Evolutionary conservation across 2,113 vertebrate species (phyloP).

Genomic region (Delphinus delphis): DNA sequence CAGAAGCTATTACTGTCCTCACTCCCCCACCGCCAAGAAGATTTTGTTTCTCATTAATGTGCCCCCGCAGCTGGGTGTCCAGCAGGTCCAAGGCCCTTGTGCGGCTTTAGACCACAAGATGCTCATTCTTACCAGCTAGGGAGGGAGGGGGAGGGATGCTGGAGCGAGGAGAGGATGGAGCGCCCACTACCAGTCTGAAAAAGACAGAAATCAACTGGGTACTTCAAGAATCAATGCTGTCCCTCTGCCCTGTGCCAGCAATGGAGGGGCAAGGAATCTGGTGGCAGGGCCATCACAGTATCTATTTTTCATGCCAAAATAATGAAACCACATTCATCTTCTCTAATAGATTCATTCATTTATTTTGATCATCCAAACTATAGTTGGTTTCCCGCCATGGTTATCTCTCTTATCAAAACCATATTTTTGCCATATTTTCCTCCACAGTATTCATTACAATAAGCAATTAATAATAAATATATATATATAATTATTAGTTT

Average conservation of each 20-base stretch:
- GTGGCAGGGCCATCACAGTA: not conserved
- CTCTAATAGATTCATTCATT: not conserved
- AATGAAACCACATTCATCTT: not conserved
- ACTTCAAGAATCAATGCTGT: not conserved
- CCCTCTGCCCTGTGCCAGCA: not conserved
- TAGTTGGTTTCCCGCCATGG: not conserved
- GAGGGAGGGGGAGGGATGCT: not conserved
- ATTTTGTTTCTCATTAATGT: not conserved
- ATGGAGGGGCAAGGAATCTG: not conserved
- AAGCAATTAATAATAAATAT: not conserved
- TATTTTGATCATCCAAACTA: not conserved
- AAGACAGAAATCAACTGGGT: not conserved
- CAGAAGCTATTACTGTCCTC: not conserved
- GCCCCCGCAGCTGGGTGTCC: fast-evolving
- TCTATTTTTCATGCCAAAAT: not conserved
- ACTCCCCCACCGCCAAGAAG: not conserved
- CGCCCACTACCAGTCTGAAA: not conserved
- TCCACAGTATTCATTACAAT: not conserved
- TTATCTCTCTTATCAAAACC: not conserved
- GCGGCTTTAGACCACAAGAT: not conserved
- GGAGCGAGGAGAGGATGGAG: not conserved
- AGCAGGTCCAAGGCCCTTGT: not conserved
- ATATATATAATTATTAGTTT: not conserved
- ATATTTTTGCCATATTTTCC: not conserved
- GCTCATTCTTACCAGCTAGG: not conserved